These are phyloP conservation scores for Chaunax sp. DNA, from an alignment of 2,797 vertebrate species.

Conservation along the genomic window DNA sequence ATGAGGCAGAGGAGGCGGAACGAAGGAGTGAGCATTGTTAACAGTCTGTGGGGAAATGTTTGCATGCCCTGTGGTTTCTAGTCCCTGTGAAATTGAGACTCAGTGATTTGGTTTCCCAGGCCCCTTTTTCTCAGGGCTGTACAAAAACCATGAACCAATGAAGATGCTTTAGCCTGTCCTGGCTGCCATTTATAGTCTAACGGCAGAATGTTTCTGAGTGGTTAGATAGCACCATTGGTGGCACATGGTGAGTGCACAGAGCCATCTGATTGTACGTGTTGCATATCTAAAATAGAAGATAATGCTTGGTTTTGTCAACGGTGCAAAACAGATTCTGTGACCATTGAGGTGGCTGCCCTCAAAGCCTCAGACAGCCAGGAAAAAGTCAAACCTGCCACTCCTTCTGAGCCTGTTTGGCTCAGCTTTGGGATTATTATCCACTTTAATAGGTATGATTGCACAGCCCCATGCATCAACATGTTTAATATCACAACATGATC, in stretches of 20 bases:
- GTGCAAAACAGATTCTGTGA: conserved; percentile 62
- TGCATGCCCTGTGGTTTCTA: conserved; percentile 76
- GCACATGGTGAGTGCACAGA: conserved; percentile 63
- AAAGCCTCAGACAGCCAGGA: conserved; percentile 42
- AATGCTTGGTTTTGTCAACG: conserved; percentile 67
- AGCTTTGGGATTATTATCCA: conserved; percentile 63
- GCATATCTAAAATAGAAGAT: conserved; percentile 73
- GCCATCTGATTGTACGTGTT: conserved; percentile 66
- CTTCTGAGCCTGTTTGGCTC: conserved; percentile 54
- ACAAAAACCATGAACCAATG: conserved; percentile 61
- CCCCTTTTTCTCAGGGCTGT: conserved; percentile 66
- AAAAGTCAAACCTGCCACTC: conserved; percentile 49
- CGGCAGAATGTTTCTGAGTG: conserved; percentile 38
- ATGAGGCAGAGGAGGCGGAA: conserved; percentile 54
- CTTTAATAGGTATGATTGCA: conserved; percentile 61
- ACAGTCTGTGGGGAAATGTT: conserved; percentile 79
- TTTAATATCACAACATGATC: conserved; percentile 37
- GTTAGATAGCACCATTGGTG: conserved; percentile 57
- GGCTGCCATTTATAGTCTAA: conserved; percentile 66
- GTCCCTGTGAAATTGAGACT: conserved; percentile 80
- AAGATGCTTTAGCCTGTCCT: conserved; percentile 69
- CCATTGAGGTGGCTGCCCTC: conserved; percentile 55
- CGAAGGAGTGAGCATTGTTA: conserved; percentile 81
- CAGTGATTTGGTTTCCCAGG: conserved; percentile 77
- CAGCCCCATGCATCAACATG: conserved; percentile 54